These are phyloP conservation scores for Hemicordylus capensis DNA, from an alignment of 2,113 vertebrate species.

Conservation along the genomic window DNA sequence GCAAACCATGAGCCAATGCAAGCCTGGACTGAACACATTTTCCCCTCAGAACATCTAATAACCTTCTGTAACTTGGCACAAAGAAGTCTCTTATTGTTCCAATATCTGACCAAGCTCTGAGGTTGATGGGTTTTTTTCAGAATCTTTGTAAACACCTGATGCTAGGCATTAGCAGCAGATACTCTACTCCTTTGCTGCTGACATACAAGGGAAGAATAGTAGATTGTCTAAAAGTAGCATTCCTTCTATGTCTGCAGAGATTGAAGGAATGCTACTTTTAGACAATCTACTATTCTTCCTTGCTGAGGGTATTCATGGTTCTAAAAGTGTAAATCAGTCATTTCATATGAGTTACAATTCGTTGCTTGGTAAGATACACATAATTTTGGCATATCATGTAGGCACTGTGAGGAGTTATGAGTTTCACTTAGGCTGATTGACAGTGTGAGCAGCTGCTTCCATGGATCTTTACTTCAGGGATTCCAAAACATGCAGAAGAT, in stretches of 20 bases:
- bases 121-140: not conserved
- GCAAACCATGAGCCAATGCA: not conserved
- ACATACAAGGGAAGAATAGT: not conserved
- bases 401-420: not conserved
- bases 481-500: not conserved
- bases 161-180: not conserved
- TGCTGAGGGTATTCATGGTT: not conserved
- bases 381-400: not conserved
- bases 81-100: not conserved
- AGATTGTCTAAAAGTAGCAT: not conserved
- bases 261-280: not conserved
- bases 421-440: not conserved
- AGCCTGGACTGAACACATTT: not conserved
- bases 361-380: not conserved
- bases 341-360: not conserved
- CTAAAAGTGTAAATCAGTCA: not conserved
- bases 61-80: not conserved
- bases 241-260: not conserved
- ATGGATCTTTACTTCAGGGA: not conserved
- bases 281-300: not conserved
- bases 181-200: not conserved
- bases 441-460: not conserved
- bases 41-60: not conserved
- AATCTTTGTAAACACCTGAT: not conserved
- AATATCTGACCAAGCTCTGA: not conserved